Evolutionary conservation across 1,140 invertebrate genomes (phyloP).

Genomic region (Drosophila repleta): DNA sequence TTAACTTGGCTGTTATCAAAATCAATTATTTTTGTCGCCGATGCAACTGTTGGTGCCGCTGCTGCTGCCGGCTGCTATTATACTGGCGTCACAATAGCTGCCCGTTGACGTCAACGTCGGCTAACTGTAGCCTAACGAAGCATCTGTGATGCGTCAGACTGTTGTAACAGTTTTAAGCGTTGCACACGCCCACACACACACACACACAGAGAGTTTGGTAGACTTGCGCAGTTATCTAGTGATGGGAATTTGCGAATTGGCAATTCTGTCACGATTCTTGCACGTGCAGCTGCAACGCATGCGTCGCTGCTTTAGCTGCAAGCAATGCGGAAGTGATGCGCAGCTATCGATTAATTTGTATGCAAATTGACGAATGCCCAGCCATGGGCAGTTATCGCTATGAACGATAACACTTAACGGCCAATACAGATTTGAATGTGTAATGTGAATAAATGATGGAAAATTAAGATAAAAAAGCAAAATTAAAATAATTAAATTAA

Average conservation of each 20-base stretch:
- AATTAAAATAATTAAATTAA: no score
- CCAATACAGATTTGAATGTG: background rate
- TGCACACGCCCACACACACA: slow-evolving; percentile 11
- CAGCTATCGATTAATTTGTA: slow-evolving; percentile 12
- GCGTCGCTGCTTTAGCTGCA: slow-evolving; percentile 10
- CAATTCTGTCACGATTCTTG: slow-evolving; percentile 71
- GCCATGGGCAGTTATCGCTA: background rate
- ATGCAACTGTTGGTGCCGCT: slow-evolving; percentile 24
- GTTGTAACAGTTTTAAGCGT: slow-evolving; percentile 56
- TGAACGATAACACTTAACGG: slow-evolving; percentile 2
- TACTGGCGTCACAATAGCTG: slow-evolving; percentile 13
- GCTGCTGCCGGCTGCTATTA: slow-evolving; percentile 18
- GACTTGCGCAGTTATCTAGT: slow-evolving; percentile 21
- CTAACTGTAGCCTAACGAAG: slow-evolving; percentile 20
- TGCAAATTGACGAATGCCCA: background rate
- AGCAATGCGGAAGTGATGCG: slow-evolving; percentile 32
- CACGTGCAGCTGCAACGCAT: slow-evolving; percentile 51
- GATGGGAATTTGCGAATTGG: slow-evolving; percentile 56
- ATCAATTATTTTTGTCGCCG: slow-evolving; percentile 58
- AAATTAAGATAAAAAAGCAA: no score
- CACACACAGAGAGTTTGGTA: background rate
- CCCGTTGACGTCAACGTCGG: slow-evolving; percentile 53
- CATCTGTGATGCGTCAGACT: slow-evolving; percentile 33
- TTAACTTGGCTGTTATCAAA: slow-evolving; percentile 72
- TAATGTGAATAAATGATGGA: no score